These are phyloP conservation scores for Watsonalla binaria DNA, from an alignment of 2,888 invertebrate species.

Conservation along the genomic window DNA sequence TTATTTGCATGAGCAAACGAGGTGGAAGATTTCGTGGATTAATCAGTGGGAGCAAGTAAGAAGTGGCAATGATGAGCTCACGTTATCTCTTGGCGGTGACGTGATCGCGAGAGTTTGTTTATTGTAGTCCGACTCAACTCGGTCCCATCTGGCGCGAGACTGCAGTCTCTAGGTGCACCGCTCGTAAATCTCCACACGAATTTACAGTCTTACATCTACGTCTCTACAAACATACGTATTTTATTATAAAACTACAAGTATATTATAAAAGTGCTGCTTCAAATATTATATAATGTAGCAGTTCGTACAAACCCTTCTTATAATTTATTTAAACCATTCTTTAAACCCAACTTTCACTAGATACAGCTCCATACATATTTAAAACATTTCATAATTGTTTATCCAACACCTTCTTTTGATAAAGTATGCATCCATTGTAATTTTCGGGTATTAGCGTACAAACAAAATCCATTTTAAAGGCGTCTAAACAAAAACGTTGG, in stretches of 20 bases:
- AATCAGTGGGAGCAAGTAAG: neutral
- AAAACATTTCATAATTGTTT: neutral
- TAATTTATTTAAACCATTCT: neutral
- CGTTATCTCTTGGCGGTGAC: neutral
- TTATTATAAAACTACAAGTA: neutral
- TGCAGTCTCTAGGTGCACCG: slow-evolving; percentile 35
- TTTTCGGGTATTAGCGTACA: slow-evolving; percentile 19
- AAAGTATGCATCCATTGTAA: slow-evolving; percentile 11
- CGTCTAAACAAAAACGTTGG: slow-evolving; percentile 41
- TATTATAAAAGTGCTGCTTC: too few relatives aligned
- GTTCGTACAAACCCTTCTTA: neutral
- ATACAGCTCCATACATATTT: neutral
- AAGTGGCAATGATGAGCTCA: neutral
- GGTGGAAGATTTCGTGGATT: neutral
- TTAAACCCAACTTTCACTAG: neutral
- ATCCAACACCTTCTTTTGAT: slow-evolving; percentile 1
- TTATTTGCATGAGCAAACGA: neutral
- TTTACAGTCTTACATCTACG: slow-evolving; percentile 35
- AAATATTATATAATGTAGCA: too few relatives aligned
- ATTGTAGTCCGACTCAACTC: slow-evolving; percentile 18
- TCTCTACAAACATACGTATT: slow-evolving; percentile 10
- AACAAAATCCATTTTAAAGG: slow-evolving; percentile 38
- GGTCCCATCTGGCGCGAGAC: slow-evolving; percentile 36
- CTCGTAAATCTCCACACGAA: slow-evolving; percentile 45
- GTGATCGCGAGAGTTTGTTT: slow-evolving; percentile 8